phyloP scores from a whole-genome alignment of 2,113 vertebrate genomes.

The Pygoscelis antarcticus region DNA sequence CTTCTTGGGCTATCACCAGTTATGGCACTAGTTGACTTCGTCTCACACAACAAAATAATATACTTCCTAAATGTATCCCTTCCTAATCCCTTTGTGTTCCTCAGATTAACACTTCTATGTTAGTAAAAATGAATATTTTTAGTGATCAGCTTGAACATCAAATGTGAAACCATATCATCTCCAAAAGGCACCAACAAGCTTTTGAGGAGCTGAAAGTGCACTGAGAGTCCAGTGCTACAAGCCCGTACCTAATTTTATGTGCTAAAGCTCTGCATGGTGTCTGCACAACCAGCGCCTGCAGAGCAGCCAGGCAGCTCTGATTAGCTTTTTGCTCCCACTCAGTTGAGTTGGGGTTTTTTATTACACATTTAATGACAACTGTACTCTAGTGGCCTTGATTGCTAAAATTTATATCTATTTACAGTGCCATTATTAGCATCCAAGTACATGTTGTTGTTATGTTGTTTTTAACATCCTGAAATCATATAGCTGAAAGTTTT shows the following conservation, averaged over 20 bases:
- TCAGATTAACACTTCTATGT: background rate
- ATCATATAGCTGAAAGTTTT: background rate
- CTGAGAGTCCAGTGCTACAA: background rate
- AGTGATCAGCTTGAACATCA: background rate
- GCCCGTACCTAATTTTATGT: background rate
- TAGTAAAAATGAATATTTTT: background rate
- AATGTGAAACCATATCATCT: background rate
- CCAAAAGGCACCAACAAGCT: background rate
- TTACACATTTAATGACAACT: slow-evolving; percentile 6
- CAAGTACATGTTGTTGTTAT: background rate
- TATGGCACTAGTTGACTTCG: background rate
- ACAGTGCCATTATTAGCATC: background rate
- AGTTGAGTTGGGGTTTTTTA: background rate
- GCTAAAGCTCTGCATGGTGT: background rate
- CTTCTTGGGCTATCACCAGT: background rate
- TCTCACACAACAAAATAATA: background rate
- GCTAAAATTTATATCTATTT: slow-evolving; percentile 34
- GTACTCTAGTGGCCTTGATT: slow-evolving; percentile 11
- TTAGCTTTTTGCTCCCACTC: background rate
- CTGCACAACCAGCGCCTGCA: background rate
- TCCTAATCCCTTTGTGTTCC: background rate
- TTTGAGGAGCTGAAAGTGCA: background rate
- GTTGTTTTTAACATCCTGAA: slow-evolving; percentile 39
- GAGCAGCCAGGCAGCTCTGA: background rate
- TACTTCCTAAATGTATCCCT: background rate